Base-by-base conservation (phyloP, 2,888 invertebrate genomes). In the Amorpha juglandis region DNA sequence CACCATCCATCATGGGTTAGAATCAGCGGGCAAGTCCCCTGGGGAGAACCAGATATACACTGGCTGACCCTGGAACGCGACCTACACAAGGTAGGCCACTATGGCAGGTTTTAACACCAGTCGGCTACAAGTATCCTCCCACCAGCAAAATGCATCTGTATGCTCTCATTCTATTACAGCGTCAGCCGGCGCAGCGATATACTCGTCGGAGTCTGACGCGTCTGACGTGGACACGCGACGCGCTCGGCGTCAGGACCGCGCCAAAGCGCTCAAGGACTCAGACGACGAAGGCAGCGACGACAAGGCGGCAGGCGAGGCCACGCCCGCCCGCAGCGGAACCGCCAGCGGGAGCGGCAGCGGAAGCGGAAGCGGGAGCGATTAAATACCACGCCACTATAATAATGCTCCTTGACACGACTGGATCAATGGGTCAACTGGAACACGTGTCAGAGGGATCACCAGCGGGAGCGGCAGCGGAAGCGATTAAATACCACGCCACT, bases 181-280 rank as follows among this genome's bases (percentile, higher is more conserved):
- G 69, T 89, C 90, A 77, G 91, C 88, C 70, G 94, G 92, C 68
- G 95, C 95, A 0, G 95, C 95, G 9, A 98, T 98, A 80, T 98
- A 98, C 90, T 98, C 98, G 0, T 97, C 98, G 0, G 98, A 98
- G 75, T 98, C 97, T 35, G 97, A 97, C 70, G 97, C 96, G 0
- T 97, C 97, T 0, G 97, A 97, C 79, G 95, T 97, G 72, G 98
- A 98, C 78, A 95, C 95, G 0, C 92, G 95, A 0, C 94, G 96
- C 67, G 95, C 95, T 35, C 95, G 96, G 66, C 96, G 96, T 64
- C 89, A 95, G 38, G 96, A 96, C 81, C 96, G 97, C 78, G 95
- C 96, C 1, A 97, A 97, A 83, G 96, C 96, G 0, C 92, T 98
- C 42, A 96, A 96, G 77, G 97, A 97, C 84, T 97, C 97, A 0